phyloP scores from a whole-genome alignment of 2,113 vertebrate genomes.

The Sakesphorus luctuosus region DNA sequence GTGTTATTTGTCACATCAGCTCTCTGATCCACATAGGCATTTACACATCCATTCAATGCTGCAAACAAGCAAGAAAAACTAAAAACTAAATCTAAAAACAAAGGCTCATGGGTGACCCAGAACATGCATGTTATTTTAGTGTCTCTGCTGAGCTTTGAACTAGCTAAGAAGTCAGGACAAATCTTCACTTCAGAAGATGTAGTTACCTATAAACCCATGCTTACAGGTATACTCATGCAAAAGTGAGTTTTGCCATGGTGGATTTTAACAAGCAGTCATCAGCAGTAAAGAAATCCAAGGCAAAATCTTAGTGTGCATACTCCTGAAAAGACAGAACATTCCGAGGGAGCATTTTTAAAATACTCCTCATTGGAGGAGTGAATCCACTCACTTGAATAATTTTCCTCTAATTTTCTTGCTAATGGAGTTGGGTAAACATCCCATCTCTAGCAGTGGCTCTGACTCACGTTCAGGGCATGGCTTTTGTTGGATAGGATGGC shows the following conservation, averaged over 20 bases:
- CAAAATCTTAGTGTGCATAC: neutral
- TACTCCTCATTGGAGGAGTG: neutral
- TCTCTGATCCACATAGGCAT: rapidly evolving
- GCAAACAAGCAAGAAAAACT: neutral
- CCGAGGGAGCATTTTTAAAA: neutral
- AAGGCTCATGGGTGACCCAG: neutral
- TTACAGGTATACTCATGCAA: neutral
- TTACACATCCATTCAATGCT: neutral
- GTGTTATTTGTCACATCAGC: neutral
- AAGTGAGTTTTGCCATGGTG: neutral
- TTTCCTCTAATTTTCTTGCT: neutral
- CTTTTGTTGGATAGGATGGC: neutral
- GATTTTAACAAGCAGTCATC: neutral
- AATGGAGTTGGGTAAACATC: neutral
- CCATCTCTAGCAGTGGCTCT: neutral
- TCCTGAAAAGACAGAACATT: neutral
- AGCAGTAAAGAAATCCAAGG: neutral
- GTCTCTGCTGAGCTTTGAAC: neutral
- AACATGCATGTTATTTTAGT: neutral
- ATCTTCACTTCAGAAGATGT: neutral
- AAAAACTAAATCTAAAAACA: neutral
- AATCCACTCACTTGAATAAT: neutral
- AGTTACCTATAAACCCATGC: neutral
- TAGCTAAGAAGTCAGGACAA: neutral
- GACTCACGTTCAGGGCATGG: neutral